Base-by-base conservation (phyloP, 2,113 vertebrate species). In the Pygoscelis adeliae region DNA sequence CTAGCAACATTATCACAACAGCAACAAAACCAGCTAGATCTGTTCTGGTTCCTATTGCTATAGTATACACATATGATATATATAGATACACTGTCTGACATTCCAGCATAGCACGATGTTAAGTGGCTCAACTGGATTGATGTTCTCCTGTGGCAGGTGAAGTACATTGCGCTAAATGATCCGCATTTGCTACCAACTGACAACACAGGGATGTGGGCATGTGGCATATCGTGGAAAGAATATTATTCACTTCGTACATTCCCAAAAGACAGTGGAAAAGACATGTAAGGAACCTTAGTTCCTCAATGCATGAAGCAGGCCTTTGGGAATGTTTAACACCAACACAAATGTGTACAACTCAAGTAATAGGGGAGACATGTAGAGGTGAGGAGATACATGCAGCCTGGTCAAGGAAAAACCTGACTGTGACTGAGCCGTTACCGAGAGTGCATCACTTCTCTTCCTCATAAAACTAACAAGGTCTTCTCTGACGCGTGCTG, bases 21-120 rank as follows among this genome's bases (percentile, higher is more conserved):
- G 88, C 49, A 94, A 81, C 34, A 87, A 91, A 96, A 93, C 47
- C 61, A 82, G 84, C 59, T 72, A 84, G 83, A 84, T 81, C 50
- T 84, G 80, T 96, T 88, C 58, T 91, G 34, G 47, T 56, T 94
- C 63, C 59, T 67, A 74, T 63, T 84, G 77, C 44, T 78, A 34
- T 3, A 58, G 15, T 6, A 74, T 84, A 71, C 18, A 50, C 1
- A 1, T 44, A 72, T n/a, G 38, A 66, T 61, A 87, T 42, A 50
- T 23, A 83, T 10, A 69, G 70, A 63, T 47, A 40, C 15, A 15
- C 65, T 29, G 52, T 11, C 63, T 94, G 76, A 38, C 49, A 83
- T 86, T 92, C 67, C 76, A 89, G 58, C n/a, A 42, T 11, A 26
- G 26, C 29, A 16, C 8, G 3, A 61, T 74, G 2, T 18, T 18